Evolutionary conservation across 2,888 invertebrate species (phyloP), one percentile per base, ranked within the genome.

Genomic region (Bombylius major): DNA sequence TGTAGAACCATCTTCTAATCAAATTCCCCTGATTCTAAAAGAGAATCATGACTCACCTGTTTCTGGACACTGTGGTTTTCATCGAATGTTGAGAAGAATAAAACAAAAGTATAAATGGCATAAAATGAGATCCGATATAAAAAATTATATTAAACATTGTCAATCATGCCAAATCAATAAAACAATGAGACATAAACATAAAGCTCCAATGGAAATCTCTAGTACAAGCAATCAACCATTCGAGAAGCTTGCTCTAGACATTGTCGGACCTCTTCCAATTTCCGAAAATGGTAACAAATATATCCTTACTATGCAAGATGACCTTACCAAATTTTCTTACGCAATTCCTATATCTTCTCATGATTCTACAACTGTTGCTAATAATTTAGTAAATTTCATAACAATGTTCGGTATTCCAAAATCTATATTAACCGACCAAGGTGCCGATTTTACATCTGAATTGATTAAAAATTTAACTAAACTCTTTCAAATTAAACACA

Each of bases 311-410:
- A 36, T 47, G 9, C 32, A 45, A 13, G 51, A 36, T 14, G 56
- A 56, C 5, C 47, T 50, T 1, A 39, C 44, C 4, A 52, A 50
- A 39, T 33, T 52, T 5, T 9, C 34, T 13, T 32, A 44, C n/a
- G 8, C 9, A 1, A 23, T 50, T 13, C 45, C 55, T 4, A 9
- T 55, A 9, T 62, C 61, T 5, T 67, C 69, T 62, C 62, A 63
- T 34, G 65, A 68, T 61, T 64, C 70, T 1, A 32, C 47, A 47
- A 70, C 67, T 0, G 61, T 70, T 9, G 69, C 69, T 1, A 39
- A 55, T 45, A 33, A 47, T 13, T 47, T 13, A 50, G 3, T 9
- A n/a, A 33, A 55, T 45, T 51, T 57, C 4, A 42, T 42, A 11
- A 11, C 9, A 2, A 42, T 11, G 4, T 55, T 23, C 12, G 50